Percentiles rank a stretch among this genome's conserved stretches.
These are phyloP conservation scores for Eristalinus sepulchralis DNA, from an alignment of 2,888 invertebrate species.

Conservation along the genomic window DNA sequence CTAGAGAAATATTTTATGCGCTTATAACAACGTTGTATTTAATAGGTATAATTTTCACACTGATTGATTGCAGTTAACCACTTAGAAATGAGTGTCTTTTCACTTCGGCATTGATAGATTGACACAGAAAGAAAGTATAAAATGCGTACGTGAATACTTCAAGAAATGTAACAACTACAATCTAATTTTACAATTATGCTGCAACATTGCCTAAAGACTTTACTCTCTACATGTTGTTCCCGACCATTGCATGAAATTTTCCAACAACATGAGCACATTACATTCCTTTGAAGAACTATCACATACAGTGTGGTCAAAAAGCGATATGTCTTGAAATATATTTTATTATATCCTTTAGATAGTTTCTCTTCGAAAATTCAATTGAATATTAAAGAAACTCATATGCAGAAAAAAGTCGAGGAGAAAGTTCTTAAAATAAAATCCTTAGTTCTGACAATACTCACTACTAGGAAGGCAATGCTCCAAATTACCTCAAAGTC, in stretches of 20 bases:
- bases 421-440: too few relatives aligned
- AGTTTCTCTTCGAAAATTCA: too few relatives aligned
- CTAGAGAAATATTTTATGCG: too few relatives aligned
- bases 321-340: not conserved
- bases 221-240: not conserved
- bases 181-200: not conserved
- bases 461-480: too few relatives aligned
- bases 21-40: too few relatives aligned
- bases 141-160: not conserved
- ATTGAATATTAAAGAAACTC: too few relatives aligned
- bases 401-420: not conserved
- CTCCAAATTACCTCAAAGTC: too few relatives aligned
- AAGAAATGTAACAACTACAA: constrained; percentile 11
- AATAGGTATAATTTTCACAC: not conserved
- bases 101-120: not conserved
- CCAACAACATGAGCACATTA: not conserved
- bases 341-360: not conserved
- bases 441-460: too few relatives aligned
- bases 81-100: not conserved
- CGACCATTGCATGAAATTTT: not conserved
- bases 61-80: not conserved
- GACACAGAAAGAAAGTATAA: constrained; percentile 17
- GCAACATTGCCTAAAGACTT: not conserved
- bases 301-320: constrained; percentile 6
- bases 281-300: not conserved